phyloP scores from a whole-genome alignment of 1,140 invertebrate genomes.

The Pissodes strobi region DNA sequence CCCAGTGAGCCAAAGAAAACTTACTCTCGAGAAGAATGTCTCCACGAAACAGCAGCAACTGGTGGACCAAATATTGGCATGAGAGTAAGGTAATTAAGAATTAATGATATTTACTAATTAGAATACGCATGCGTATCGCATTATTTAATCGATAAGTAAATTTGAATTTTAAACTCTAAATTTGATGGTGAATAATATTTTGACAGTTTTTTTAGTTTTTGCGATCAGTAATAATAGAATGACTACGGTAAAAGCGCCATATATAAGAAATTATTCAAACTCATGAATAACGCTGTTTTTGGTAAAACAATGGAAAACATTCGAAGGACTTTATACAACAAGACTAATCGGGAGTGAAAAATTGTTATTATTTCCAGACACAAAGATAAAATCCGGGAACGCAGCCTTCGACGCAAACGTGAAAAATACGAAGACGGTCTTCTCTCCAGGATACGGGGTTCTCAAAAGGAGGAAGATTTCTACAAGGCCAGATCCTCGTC shows the following conservation, averaged over 20 bases:
- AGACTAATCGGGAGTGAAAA: too few relatives aligned
- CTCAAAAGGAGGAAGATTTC: slow-evolving; percentile 45
- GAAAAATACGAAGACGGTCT: slow-evolving; percentile 58
- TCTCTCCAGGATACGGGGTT: slow-evolving; percentile 56
- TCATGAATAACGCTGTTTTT: too few relatives aligned
- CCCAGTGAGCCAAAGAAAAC: slow-evolving; percentile 57
- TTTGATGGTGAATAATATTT: too few relatives aligned
- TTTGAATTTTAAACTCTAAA: too few relatives aligned
- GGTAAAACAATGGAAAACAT: not conserved
- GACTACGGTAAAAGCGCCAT: too few relatives aligned
- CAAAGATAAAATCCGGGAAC: slow-evolving; percentile 55
- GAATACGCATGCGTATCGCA: too few relatives aligned
- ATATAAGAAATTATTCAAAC: too few relatives aligned
- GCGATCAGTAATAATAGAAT: too few relatives aligned
- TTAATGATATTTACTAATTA: too few relatives aligned
- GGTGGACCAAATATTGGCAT: slow-evolving; percentile 62
- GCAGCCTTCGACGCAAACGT: slow-evolving; percentile 55
- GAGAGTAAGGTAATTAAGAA: slow-evolving; percentile 58
- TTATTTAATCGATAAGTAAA: too few relatives aligned
- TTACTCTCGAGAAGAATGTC: slow-evolving; percentile 72
- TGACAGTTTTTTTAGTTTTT: too few relatives aligned
- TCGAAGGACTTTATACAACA: too few relatives aligned
- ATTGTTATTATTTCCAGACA: slow-evolving; percentile 43
- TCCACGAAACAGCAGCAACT: slow-evolving; percentile 72
- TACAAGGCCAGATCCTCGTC: slow-evolving; percentile 51